These are phyloP conservation scores for Pandion haliaetus DNA, from an alignment of 2,113 vertebrate genomes.

Conservation along the genomic window DNA sequence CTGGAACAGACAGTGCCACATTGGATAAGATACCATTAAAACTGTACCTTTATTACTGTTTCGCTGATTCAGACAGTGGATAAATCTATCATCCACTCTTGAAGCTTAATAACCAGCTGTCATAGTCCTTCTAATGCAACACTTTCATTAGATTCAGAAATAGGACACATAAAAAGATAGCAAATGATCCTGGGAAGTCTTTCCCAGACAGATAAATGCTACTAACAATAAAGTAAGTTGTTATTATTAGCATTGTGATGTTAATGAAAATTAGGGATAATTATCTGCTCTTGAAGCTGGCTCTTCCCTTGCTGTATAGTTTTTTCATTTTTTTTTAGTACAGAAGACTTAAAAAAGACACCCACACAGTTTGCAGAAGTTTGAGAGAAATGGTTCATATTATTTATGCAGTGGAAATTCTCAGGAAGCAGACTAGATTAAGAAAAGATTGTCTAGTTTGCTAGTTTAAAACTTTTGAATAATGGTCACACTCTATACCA, in stretches of 20 bases:
- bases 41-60: not conserved
- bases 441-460: not conserved
- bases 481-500: not conserved
- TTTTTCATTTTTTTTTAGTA: not conserved
- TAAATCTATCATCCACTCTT: not conserved
- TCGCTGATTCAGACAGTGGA: not conserved
- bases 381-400: not conserved
- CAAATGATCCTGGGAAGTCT: not conserved
- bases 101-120: slow-evolving; percentile 24
- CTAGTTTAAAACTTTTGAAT: not conserved
- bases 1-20: not conserved
- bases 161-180: not conserved
- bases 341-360: not conserved
- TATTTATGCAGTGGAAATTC: not conserved
- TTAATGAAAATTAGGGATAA: not conserved
- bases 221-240: not conserved
- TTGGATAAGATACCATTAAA: not conserved
- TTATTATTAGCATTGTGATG: not conserved
- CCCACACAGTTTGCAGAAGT: not conserved
- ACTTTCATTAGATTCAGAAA: not conserved
- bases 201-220: not conserved
- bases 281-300: not conserved
- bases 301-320: not conserved
- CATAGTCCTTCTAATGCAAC: not conserved
- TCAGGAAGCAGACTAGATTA: not conserved